phyloP scores from a whole-genome alignment of 2,797 vertebrate genomes.

The Danio albolineatus region DNA sequence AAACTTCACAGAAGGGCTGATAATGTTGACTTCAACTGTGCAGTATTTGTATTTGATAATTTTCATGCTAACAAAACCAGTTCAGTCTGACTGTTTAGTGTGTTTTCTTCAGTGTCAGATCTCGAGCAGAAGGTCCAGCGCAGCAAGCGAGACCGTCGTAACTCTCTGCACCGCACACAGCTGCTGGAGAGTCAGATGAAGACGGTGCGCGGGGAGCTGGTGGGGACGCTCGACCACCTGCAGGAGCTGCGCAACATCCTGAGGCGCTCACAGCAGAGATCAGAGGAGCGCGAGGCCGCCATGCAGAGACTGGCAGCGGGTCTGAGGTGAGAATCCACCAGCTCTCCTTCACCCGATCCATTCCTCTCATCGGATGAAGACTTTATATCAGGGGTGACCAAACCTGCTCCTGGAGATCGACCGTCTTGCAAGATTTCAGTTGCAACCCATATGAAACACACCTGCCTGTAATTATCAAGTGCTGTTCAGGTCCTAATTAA shows the following conservation, averaged over 20 bases:
- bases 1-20: no score
- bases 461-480: no score
- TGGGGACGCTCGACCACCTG: slow-evolving; percentile 84
- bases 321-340: slow-evolving; percentile 79
- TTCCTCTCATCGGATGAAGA: background rate
- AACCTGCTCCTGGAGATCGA: no score
- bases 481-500: no score
- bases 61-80: no score
- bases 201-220: slow-evolving; percentile 84
- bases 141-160: slow-evolving; percentile 81
- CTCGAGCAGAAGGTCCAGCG: slow-evolving; percentile 89
- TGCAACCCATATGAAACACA: no score
- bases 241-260: slow-evolving; percentile 85
- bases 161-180: slow-evolving; percentile 85
- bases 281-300: slow-evolving; percentile 86
- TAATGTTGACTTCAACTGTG: no score
- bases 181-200: slow-evolving; percentile 89
- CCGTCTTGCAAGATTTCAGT: no score
- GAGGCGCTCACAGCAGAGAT: slow-evolving; percentile 85
- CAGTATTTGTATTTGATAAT: no score
- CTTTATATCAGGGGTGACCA: no score
- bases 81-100: no score
- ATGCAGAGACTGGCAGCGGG: slow-evolving; percentile 87
- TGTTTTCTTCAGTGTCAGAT: slow-evolving; percentile 78
- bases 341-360: background rate